phyloP scores from a whole-genome alignment of 2,888 invertebrate genomes.

The Luperina nickerlii region DNA sequence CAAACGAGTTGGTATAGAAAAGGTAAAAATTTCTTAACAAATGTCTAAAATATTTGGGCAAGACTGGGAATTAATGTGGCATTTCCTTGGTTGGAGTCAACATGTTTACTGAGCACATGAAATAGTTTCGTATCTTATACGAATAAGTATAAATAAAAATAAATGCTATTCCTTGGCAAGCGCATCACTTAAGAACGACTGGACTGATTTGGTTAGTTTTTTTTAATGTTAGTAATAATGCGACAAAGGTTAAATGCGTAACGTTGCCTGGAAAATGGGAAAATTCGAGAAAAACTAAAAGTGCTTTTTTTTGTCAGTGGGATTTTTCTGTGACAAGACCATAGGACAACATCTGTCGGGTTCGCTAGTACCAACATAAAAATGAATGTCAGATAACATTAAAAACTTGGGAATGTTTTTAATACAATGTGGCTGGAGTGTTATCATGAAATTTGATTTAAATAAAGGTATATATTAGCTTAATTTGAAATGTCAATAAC shows the following conservation, averaged over 20 bases:
- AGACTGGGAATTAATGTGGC: neutral
- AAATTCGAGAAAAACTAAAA: neutral
- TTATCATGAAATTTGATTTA: neutral
- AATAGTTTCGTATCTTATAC: neutral
- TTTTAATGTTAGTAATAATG: neutral
- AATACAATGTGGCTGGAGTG: too few relatives aligned
- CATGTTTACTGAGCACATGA: neutral
- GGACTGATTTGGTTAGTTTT: neutral
- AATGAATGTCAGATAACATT: neutral
- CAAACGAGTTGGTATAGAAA: constrained; percentile 5
- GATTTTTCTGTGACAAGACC: neutral
- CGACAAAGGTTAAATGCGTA: too few relatives aligned
- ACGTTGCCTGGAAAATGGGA: neutral
- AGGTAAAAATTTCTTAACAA: neutral
- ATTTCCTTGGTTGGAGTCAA: too few relatives aligned
- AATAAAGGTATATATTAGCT: neutral
- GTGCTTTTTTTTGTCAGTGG: neutral
- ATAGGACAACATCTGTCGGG: neutral
- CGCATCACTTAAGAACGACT: neutral
- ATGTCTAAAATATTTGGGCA: neutral
- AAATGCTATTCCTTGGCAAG: neutral
- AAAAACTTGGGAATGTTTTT: too few relatives aligned
- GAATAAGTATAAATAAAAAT: neutral
- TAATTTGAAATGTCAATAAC: neutral
- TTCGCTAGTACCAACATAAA: neutral